Evolutionary conservation across 2,888 invertebrate genomes (phyloP), one percentile per base, ranked within the genome.

Genomic region (Endomychus coccineus): DNA sequence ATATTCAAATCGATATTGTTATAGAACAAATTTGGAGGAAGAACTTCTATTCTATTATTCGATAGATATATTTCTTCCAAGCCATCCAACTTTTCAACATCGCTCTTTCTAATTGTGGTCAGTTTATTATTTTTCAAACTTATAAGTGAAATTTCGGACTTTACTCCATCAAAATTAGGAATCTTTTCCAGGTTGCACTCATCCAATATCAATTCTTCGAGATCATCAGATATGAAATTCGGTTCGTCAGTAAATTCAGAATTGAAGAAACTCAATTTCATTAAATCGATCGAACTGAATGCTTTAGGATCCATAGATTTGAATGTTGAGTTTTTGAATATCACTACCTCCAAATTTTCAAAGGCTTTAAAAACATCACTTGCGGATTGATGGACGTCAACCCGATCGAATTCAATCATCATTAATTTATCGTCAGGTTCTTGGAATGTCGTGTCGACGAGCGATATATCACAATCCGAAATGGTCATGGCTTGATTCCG

Each of bases 51-150:
- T 4, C 72, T 68, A 56, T 87, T 87, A 46, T 78, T 73, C 11
- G 83, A 80, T 5, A 87, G 65, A 54, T 83, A 80, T 16, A 87
- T 62, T 53, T 84, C 83, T 56, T 80, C 78, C 35, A 87, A 70
- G 29, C 75, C 73, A 7, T 74, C 67, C 14, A 80, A 65, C 13
- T 71, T 69, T 39, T 74, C 74, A 61, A 86, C 84, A 1, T 74
- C 70, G 34, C 69, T 67, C 12, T 69, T 69, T 37, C 78, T 74
- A 51, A 81, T 67, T 3, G 74, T 71, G 31, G 70, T 71, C 30
- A 87, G 62, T 34, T 71, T 71, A 54, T 87, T 87, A 34, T 77
- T 75, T 16, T 77, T 75, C 39, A 85, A 65, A 54, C 80, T 82
- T 31, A 83, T 69, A 21, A 83, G 71, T 40, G 75, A 77, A 5